Conservation (phyloP, 2,113 vertebrate genomes). For the Trichomycterus rosablanca region DNA sequence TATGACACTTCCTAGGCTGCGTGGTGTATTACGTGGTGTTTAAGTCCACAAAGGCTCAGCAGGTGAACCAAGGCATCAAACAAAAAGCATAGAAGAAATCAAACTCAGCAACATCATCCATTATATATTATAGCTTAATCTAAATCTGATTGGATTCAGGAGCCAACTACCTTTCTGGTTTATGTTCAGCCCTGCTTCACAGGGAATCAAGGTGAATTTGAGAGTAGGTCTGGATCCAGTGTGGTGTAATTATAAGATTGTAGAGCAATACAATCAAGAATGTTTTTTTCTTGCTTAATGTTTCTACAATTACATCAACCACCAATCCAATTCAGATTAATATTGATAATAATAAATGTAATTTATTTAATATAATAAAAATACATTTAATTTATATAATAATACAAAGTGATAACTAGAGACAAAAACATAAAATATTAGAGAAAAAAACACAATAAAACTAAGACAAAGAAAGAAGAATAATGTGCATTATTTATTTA, state of each 20-base stretch:
- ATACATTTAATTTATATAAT: no score
- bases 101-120: constrained; percentile 49
- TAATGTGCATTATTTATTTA: no score
- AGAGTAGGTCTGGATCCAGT: not conserved
- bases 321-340: constrained; percentile 29
- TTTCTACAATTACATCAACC: constrained; percentile 32
- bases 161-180: constrained; percentile 55
- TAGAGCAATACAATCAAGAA: constrained; percentile 24
- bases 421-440: no score
- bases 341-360: constrained; percentile 37
- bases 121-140: constrained; percentile 60
- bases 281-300: no score
- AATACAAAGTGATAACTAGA: no score
- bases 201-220: not conserved
- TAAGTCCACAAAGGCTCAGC: constrained; percentile 60
- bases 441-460: no score
- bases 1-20: constrained; percentile 48
- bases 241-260: constrained; percentile 37
- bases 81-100: constrained; percentile 47
- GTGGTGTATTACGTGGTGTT: constrained; percentile 50
- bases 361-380: no score
- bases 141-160: constrained; percentile 52
- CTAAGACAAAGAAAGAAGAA: no score
- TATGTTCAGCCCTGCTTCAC: constrained; percentile 37
- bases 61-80: constrained; percentile 51